Percentiles rank a stretch among this genome's conserved stretches.
Conservation (phyloP, 2,113 vertebrate genomes). For the Coregonus clupeaformis region DNA sequence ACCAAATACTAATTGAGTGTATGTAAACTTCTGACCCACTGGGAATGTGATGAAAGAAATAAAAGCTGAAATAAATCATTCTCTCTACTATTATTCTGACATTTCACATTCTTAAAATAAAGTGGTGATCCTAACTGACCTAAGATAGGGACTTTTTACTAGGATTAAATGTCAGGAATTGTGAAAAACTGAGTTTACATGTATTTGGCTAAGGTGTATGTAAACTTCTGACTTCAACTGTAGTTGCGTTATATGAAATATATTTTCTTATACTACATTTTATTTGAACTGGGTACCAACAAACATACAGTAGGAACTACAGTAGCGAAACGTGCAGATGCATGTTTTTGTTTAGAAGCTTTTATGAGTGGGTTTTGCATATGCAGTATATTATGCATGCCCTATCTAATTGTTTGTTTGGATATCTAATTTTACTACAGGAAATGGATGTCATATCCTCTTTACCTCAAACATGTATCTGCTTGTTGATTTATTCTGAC, state of each 20-base stretch:
- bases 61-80: too few species aligned
- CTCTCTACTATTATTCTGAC: too few species aligned
- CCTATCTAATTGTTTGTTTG: slow-evolving; percentile 26
- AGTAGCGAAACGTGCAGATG: neutral
- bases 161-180: too few species aligned
- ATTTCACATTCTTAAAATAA: too few species aligned
- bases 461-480: slow-evolving; percentile 17
- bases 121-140: too few species aligned
- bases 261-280: neutral
- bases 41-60: too few species aligned
- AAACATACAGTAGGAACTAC: slow-evolving; percentile 1
- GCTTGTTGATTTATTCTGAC: slow-evolving; percentile 38
- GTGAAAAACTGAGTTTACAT: too few species aligned
- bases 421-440: slow-evolving; percentile 33
- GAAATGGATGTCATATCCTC: slow-evolving; percentile 24
- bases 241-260: neutral
- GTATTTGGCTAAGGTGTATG: too few species aligned
- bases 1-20: too few species aligned
- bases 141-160: too few species aligned
- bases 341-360: neutral
- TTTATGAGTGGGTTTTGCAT: slow-evolving; percentile 8
- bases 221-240: too few species aligned
- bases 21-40: too few species aligned
- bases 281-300: neutral
- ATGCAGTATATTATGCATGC: slow-evolving; percentile 3